Evolutionary conservation across 2,888 invertebrate genomes (phyloP), one percentile per base, ranked within the genome.

Genomic region (Eurois occulta): DNA sequence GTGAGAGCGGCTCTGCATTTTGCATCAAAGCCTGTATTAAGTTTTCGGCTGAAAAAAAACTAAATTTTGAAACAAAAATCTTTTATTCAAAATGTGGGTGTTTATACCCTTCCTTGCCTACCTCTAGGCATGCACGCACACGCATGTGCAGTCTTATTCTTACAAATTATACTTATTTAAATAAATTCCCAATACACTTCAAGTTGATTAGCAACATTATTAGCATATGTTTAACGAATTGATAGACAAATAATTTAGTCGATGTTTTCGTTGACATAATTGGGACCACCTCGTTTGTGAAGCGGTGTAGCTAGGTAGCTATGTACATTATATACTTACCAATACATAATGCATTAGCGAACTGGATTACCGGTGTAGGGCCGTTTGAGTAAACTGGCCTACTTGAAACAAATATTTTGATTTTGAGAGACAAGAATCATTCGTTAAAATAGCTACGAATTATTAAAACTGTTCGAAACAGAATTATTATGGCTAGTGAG

Each of bases 261-360:
- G 18, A 67, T 67, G 28, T 60, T 77, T 82, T 67, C 35, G 18
- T 66, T 70, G 77, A 80, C 77, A 77, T 62, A 41, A 71, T 67
- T 77, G 38, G 28, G 38, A 41, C 24, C 38, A 55, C 62, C 70
- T 71, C 46, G 46, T 83, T 80, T 77, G 16, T 67, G 6, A 55
- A 58, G 55, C 28, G 1, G 65, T 66, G 35, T 46, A 75, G 35
- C 35, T 62, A 18, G 28, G 18, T 60, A 28, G 11, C 13, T 46
- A 58, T 16, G 7, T 46, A 46, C 43, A 55, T 16, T 65, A 38
- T 65, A 0, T n/a, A 64, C 38, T 38, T 64, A 64, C n/a, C 1
- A 16, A 32, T 78, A 66, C 60, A 64, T 75, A 75, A 75, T 75
- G 82, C 32, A 79, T 43, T 32, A 75, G n/a, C 21, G 16, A 67